Conservation (phyloP, 1,140 invertebrate species). For the Trypoxylus dichotomus region DNA sequence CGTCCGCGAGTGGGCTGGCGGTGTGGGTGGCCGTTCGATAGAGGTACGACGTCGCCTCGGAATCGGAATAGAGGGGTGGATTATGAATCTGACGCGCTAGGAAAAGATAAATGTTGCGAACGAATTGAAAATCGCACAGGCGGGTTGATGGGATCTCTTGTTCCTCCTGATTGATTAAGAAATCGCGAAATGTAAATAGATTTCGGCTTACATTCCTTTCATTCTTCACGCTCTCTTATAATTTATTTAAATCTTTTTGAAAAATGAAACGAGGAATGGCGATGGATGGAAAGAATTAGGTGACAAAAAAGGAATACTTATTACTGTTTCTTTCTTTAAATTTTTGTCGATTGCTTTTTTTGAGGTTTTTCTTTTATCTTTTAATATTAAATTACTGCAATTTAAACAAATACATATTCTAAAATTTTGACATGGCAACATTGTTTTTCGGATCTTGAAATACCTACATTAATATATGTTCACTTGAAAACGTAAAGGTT, state of each 20-base stretch:
- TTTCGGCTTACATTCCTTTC: background rate
- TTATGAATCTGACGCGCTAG: background rate
- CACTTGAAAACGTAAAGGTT: no score
- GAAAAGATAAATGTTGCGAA: background rate
- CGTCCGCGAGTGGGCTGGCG: background rate
- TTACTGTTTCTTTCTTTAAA: no score
- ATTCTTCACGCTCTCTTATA: background rate
- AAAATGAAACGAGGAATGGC: no score
- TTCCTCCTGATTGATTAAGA: background rate
- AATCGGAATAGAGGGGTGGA: background rate
- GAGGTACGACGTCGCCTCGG: background rate
- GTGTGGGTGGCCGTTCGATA: background rate
- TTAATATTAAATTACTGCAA: no score
- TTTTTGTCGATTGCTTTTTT: no score
- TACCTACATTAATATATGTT: no score
- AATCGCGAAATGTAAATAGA: background rate
- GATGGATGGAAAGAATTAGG: no score
- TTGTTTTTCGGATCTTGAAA: no score
- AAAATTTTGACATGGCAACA: no score
- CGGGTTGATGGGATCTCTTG: background rate
- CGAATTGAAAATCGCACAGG: background rate
- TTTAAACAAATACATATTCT: no score
- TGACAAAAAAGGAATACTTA: no score
- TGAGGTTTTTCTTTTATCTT: no score
- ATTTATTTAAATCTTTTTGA: background rate